Evolutionary conservation across 1,140 invertebrate species (phyloP), one percentile per base, ranked within the genome.

Genomic region (Bathynomus jamesi): DNA sequence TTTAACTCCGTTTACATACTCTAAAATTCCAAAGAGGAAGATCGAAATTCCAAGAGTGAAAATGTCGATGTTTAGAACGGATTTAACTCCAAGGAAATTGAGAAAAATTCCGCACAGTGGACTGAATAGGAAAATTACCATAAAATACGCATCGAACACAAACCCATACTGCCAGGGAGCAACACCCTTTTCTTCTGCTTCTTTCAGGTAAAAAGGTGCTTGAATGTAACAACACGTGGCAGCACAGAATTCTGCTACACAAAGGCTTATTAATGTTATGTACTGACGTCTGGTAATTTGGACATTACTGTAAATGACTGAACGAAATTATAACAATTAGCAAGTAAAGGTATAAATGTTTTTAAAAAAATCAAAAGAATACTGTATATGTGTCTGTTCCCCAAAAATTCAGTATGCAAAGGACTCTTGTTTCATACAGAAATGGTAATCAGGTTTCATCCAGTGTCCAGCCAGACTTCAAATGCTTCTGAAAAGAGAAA

Each of bases 111-210:
- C 46, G 5, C 31, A 28, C 0, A 69, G 29, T 17, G 67, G 67
- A 61, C 46, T 69, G n/a, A 69, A 13, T 27, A 69, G 25, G 28
- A 69, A 53, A 25, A 69, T 61, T 17, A 61, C 67, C 25, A 69
- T n/a, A 7, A 28, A 30, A 29, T 61, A 69, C 24, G 62, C 5
- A 4, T 60, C 67, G 28, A 69, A 69, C 28, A 69, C 46, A n/a
- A 69, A 69, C 3, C 67, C 67, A 28, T 69, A 53, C 17, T 69
- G 11, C 31, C 46, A 61, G 5, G 67, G 27, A 29, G 67, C 29
- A 25, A 28, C 67, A 27, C 67, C 67, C 61, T 61, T 69, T 2
- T 29, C 25, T 31, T 69, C 67, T n/a, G 53, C 67, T 61, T 28
- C 46, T 21, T 29, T 25, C 7, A 60, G 67, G 28, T 53, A 69